phyloP scores from a whole-genome alignment of 2,113 vertebrate species.

The Genyomyrus donnyi region DNA sequence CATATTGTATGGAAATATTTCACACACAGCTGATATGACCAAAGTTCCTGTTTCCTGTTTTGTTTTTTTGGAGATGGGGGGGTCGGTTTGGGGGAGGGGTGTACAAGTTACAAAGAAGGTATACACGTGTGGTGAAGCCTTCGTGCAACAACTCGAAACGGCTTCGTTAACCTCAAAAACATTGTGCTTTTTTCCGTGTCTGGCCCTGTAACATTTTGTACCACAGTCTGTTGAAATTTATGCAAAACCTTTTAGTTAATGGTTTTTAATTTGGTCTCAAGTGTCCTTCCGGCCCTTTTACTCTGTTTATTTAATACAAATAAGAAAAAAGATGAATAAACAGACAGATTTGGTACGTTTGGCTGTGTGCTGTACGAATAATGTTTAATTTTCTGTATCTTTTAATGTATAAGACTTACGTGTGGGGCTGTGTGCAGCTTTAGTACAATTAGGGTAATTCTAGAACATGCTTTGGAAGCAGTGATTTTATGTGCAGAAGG shows the following conservation, averaged over 20 bases:
- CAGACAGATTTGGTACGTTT: neutral
- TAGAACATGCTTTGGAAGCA: neutral
- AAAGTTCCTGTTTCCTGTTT: neutral
- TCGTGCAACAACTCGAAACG: neutral
- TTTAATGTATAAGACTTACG: neutral
- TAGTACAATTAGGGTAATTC: neutral
- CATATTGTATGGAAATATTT: neutral
- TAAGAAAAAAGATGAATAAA: neutral
- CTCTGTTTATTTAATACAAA: neutral
- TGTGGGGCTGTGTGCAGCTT: neutral
- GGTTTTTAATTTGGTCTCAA: neutral
- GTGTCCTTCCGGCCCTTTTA: neutral
- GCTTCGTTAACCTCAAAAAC: neutral
- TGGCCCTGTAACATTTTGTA: neutral
- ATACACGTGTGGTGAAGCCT: neutral
- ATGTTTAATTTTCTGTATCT: neutral
- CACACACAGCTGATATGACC: neutral
- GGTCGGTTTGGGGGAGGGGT: neutral
- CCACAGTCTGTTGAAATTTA: neutral
- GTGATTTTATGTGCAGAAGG: neutral
- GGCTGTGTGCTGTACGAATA: neutral
- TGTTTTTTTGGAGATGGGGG: neutral
- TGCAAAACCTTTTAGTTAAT: neutral
- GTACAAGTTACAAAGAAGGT: neutral
- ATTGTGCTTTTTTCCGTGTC: neutral